Percentiles rank a stretch among this genome's conserved stretches.
phyloP scores from a whole-genome alignment of 2,888 invertebrate species.

The Mythimna pallens region DNA sequence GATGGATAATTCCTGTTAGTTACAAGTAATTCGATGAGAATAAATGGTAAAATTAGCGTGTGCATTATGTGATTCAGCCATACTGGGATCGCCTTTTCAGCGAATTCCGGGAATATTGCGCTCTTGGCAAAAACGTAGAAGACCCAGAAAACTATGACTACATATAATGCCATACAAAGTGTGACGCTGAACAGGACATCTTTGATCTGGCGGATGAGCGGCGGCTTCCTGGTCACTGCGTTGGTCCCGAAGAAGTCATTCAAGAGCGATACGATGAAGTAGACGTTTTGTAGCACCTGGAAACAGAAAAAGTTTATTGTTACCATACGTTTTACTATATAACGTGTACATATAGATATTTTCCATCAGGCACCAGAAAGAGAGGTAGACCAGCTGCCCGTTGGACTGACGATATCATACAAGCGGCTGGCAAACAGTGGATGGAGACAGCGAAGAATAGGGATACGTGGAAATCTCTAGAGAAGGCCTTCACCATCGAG shows the following conservation, averaged over 20 bases:
- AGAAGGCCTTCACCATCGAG: no score
- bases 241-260: slow-evolving; percentile 95
- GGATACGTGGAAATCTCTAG: no score
- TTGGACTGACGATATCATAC: no score
- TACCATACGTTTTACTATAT: background rate
- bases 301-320: slow-evolving; percentile 13
- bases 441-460: no score
- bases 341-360: no score
- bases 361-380: no score
- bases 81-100: slow-evolving; percentile 94
- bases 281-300: slow-evolving; percentile 94
- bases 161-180: slow-evolving; percentile 95
- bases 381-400: no score
- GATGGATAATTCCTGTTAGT: slow-evolving; percentile 94
- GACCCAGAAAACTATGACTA: slow-evolving; percentile 96
- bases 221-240: slow-evolving; percentile 90
- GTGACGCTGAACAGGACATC: slow-evolving; percentile 92
- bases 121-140: slow-evolving; percentile 96
- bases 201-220: slow-evolving; percentile 92
- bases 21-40: slow-evolving; percentile 93
- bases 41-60: slow-evolving; percentile 94
- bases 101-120: slow-evolving; percentile 95
- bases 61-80: slow-evolving; percentile 98
- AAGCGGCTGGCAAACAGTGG: no score
- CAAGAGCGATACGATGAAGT: slow-evolving; percentile 93